Evolutionary conservation across 2,797 vertebrate species (phyloP).

Genomic region (Coccyzus lansbergi): DNA sequence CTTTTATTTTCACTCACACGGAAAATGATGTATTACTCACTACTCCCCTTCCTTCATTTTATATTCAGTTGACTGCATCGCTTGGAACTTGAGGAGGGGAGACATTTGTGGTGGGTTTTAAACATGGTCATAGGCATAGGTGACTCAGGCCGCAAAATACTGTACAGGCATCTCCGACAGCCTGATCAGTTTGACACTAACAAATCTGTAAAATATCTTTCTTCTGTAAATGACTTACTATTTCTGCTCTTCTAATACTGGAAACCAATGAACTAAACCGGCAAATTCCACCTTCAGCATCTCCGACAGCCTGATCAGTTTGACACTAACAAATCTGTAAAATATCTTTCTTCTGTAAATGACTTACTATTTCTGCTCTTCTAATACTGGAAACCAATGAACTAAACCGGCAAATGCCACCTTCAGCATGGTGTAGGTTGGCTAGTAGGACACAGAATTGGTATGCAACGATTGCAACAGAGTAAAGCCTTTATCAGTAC

Average conservation of each 20-base stretch:
- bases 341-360: not conserved
- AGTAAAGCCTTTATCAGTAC: not conserved
- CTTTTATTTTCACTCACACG: not conserved
- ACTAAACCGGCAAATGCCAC: not conserved
- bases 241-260: not conserved
- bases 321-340: not conserved
- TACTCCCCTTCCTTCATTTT: fast-evolving
- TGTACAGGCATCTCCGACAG: not conserved
- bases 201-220: not conserved
- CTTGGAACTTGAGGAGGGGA: fast-evolving
- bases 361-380: not conserved
- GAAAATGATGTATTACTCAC: not conserved
- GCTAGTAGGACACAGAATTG: not conserved
- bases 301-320: not conserved
- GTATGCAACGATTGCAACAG: not conserved
- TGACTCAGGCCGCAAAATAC: not conserved
- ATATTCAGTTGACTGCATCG: not conserved
- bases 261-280: not conserved
- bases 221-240: not conserved
- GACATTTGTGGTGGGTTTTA: not conserved
- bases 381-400: not conserved
- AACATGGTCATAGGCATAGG: not conserved
- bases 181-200: not conserved
- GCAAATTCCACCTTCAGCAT: not conserved
- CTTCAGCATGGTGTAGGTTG: not conserved